Evolutionary conservation across 92 coral and sea anemone genomes (phyloP).

Genomic region (Porites rus): DNA sequence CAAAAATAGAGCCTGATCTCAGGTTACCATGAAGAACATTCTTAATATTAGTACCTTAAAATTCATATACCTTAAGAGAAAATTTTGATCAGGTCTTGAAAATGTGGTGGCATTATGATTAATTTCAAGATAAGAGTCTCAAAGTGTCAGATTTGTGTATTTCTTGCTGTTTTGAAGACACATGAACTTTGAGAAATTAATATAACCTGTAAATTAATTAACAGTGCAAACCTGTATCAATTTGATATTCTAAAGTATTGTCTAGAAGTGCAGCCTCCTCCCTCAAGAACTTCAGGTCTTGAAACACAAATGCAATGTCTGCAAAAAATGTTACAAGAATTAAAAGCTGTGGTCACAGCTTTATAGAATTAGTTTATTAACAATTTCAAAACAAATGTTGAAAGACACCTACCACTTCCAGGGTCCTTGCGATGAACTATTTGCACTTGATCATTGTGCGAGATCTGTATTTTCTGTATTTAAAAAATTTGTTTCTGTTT

Average conservation of each 20-base stretch:
- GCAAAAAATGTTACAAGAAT: not conserved
- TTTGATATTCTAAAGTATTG: conserved; percentile 67
- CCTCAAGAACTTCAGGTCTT: conserved; percentile 61
- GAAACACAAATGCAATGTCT: conserved; percentile 87
- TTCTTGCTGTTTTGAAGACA: no score
- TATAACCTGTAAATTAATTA: not conserved
- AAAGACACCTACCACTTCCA: conserved; percentile 57
- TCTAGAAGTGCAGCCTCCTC: conserved; percentile 67
- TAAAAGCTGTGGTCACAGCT: not conserved
- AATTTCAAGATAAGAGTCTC: no score
- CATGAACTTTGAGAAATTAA: no score
- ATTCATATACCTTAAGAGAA: no score
- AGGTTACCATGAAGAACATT: no score
- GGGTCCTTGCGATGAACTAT: conserved; percentile 88
- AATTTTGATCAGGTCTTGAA: no score
- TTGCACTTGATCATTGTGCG: conserved; percentile 86
- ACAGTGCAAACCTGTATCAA: conserved; percentile 21
- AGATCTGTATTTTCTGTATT: conserved; percentile 73
- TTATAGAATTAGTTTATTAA: not conserved
- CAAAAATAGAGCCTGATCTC: no score
- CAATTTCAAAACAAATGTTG: not conserved
- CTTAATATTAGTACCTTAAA: no score
- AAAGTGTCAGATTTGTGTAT: no score
- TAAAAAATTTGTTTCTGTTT: not conserved
- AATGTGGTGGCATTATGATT: no score